Evolutionary conservation across 2,888 invertebrate species (phyloP), one percentile per base, ranked within the genome.

Genomic region (Chaetogeoica ovagalla): DNA sequence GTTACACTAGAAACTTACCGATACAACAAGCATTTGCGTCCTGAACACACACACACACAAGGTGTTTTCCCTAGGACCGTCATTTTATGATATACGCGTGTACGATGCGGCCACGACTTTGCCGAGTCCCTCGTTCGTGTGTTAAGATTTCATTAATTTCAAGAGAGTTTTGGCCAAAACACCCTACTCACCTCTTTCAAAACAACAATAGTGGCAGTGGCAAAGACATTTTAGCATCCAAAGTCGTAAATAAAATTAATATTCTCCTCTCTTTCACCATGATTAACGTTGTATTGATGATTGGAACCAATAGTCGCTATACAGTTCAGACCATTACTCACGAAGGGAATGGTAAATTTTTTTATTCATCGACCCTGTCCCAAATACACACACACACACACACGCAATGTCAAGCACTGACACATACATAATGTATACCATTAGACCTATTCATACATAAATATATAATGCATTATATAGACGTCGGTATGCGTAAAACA

Each of bases 211-310:
- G 23, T 13, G 5, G 13, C n/a, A 39, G 55, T 17, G 11, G 17
- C 21, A 7, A 7, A 43, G 9, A 17, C 48, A 15, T 13, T 62
- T 48, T 48, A 19, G 15, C 52, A 19, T 7, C 52, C 43, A 43
- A 1, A 48, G 59, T 7, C 66, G 48, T 69, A 62, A 77, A 77
- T 52, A 62, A 62, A 77, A 70, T 77, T 62, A 77, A 77, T 77
- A 60, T 21, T 52, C 62, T 60, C 39, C 69, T 62, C 62, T 62
- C 62, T 62, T 52, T 62, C 69, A 62, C 48, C 19, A 52, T 2
- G 59, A 43, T 76, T 68, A 70, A 52, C 77, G 59, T 69, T 77
- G 69, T 77, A 77, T 77, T 69, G 59, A 76, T 76, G 76, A 76
- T 48, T 37, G n/a, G 11, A 9, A n/a, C 43, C 55, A 19, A 15